Percentiles rank a stretch among this genome's conserved stretches.
Evolutionary conservation across 2,888 invertebrate species (phyloP).

Genomic region (Griposia aprilina): DNA sequence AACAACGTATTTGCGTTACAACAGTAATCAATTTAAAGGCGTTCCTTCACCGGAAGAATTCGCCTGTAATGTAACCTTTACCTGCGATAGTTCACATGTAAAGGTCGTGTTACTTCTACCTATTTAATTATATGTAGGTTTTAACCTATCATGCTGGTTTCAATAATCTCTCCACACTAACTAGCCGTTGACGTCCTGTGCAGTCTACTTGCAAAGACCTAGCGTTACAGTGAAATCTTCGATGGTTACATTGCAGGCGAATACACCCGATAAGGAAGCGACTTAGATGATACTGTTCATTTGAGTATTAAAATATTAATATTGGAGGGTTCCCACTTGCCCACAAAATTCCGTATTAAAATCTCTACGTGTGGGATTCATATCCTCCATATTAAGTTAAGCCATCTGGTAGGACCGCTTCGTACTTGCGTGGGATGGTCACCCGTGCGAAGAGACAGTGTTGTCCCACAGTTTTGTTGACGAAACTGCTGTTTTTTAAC

Average conservation of each 20-base stretch:
- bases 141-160: background rate
- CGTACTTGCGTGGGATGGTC: background rate
- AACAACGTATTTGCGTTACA: background rate
- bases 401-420: background rate
- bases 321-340: background rate
- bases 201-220: no score
- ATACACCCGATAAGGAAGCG: background rate
- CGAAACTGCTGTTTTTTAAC: background rate
- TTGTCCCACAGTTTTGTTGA: background rate
- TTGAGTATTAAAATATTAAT: constrained; percentile 3
- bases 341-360: constrained; percentile 24
- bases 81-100: no score
- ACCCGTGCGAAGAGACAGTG: background rate
- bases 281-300: background rate
- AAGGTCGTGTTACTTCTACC: background rate
- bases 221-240: background rate
- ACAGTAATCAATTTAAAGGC: background rate
- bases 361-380: background rate
- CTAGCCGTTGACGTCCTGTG: background rate
- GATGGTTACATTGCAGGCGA: background rate
- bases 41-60: background rate
- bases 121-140: background rate
- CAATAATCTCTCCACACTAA: background rate
- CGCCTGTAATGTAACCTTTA: background rate
- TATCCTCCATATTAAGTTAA: background rate